These are phyloP conservation scores for Chymomyza caudatula DNA, from an alignment of 2,888 invertebrate genomes.

Conservation along the genomic window DNA sequence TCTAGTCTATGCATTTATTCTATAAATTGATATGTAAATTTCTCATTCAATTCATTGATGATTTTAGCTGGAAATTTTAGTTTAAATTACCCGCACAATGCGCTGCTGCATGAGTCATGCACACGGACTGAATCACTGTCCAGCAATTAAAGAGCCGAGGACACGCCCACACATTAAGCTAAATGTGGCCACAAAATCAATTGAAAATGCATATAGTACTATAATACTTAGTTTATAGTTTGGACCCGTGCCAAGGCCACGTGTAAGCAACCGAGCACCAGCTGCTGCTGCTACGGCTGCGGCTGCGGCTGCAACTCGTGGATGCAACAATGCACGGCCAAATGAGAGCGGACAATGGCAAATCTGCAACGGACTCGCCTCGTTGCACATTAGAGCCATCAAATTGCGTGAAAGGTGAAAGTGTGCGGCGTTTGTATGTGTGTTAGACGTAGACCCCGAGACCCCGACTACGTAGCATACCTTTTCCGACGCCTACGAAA, in stretches of 20 bases:
- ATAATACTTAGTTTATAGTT: conserved; percentile 1
- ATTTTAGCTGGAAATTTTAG: conserved; percentile 43
- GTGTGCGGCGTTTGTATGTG: conserved; percentile 39
- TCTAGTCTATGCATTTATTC: neutral
- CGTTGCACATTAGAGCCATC: neutral
- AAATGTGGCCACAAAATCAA: conserved; percentile 31
- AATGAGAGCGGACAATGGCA: conserved; percentile 47
- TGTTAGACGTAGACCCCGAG: neutral
- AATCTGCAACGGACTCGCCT: conserved; percentile 24
- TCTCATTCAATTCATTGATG: conserved; percentile 61
- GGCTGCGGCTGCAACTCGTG: conserved; percentile 1
- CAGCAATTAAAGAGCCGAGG: conserved; percentile 39
- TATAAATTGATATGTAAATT: conserved; percentile 58
- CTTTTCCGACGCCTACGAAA: conserved; percentile 39
- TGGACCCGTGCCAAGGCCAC: conserved; percentile 55
- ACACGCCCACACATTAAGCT: conserved; percentile 17
- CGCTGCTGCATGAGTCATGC: conserved; percentile 34
- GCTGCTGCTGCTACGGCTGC: conserved; percentile 34
- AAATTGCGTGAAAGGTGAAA: conserved; percentile 58
- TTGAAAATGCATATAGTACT: conserved; percentile 19
- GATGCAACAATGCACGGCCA: conserved; percentile 43
- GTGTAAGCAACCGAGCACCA: conserved; percentile 29
- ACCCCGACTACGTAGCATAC: too few species aligned
- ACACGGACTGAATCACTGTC: conserved; percentile 9
- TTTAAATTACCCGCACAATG: conserved; percentile 26